phyloP scores from a whole-genome alignment of 2,888 invertebrate species.

The Clanis bilineata region DNA sequence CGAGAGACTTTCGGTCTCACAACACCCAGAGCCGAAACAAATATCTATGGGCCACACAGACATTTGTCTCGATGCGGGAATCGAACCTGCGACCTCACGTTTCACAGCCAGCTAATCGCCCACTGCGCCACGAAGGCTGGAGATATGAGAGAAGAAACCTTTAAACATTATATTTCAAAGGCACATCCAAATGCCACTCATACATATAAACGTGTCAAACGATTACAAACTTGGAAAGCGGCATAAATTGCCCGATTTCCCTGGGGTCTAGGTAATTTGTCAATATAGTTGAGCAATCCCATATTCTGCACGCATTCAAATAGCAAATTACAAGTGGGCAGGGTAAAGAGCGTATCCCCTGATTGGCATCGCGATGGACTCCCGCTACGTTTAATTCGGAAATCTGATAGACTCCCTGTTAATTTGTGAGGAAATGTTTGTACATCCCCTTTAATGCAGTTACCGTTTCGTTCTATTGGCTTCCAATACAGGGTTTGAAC shows the following conservation, averaged over 20 bases:
- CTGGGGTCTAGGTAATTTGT: not conserved
- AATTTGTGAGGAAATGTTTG: constrained; percentile 72
- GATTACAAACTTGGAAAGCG: not conserved
- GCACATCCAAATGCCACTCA: not conserved
- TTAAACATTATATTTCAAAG: too few species aligned
- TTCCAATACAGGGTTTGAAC: constrained; percentile 18
- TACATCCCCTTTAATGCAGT: constrained; percentile 51
- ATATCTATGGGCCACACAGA: too few species aligned
- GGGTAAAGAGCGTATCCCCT: constrained; percentile 41
- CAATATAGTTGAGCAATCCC: not conserved
- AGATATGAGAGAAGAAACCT: too few species aligned
- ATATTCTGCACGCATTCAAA: constrained; percentile 29
- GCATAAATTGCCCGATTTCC: not conserved
- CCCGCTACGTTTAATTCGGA: constrained; percentile 66
- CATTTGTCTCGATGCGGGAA: too few species aligned
- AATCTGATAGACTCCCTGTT: constrained; percentile 75
- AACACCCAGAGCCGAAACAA: too few species aligned
- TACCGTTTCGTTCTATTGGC: constrained; percentile 60
- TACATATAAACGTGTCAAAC: not conserved
- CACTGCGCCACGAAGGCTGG: too few species aligned
- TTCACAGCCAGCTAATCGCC: too few species aligned
- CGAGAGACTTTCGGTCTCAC: too few species aligned
- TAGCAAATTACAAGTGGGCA: constrained; percentile 45
- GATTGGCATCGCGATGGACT: constrained; percentile 78
- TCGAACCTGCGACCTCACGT: too few species aligned